Percentiles rank a stretch among this genome's conserved stretches.
Evolutionary conservation across 2,113 vertebrate genomes (phyloP).

Genomic region (Aythya baeri): DNA sequence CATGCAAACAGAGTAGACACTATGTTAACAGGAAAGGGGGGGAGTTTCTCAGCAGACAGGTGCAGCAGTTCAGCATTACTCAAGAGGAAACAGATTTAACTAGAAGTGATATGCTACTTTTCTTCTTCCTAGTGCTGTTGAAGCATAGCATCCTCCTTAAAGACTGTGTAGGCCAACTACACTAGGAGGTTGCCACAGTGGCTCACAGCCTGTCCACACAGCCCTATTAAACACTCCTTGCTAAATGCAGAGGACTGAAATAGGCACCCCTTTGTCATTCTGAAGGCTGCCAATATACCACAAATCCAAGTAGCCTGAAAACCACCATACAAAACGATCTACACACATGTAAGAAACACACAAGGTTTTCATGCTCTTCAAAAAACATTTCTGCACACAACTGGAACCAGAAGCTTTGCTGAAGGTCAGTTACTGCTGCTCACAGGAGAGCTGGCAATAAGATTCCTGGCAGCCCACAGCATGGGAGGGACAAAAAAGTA

Average conservation of each 20-base stretch:
- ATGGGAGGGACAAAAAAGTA: not conserved
- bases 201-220: not conserved
- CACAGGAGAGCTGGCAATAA: not conserved
- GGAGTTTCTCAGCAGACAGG: not conserved
- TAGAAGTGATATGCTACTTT: not conserved
- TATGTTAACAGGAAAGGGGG: not conserved
- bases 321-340: not conserved
- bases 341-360: not conserved
- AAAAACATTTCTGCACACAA: not conserved
- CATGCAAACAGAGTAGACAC: not conserved
- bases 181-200: not conserved
- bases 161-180: not conserved
- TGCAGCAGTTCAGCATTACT: not conserved
- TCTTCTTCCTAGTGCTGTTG: not conserved
- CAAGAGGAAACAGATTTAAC: not conserved
- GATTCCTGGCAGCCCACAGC: not conserved
- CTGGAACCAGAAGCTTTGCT: conserved; percentile 18
- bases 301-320: not conserved
- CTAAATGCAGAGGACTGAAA: not conserved
- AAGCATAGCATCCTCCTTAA: not conserved
- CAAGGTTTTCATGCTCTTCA: not conserved
- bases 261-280: not conserved
- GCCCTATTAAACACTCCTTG: not conserved
- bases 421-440: not conserved
- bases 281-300: not conserved